Percentiles rank a stretch among this genome's conserved stretches.
Conservation (phyloP, 2,888 invertebrate genomes). For the Arrhopalites spinosus region DNA sequence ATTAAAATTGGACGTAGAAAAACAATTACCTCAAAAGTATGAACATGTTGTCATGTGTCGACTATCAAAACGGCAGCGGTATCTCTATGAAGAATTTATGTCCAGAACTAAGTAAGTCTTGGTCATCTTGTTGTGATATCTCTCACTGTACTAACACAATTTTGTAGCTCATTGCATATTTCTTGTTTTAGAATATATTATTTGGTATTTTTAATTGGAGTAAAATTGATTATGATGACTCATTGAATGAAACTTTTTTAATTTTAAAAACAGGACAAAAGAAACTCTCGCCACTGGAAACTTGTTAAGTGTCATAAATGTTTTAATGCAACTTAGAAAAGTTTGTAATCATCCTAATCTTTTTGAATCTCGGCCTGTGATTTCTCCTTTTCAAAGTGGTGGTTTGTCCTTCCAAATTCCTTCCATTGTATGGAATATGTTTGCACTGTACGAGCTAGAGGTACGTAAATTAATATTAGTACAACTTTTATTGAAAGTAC, state of each 20-base stretch:
- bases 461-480: not conserved
- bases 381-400: constrained; percentile 90
- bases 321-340: constrained; percentile 95
- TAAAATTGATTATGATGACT: no score
- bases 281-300: constrained; percentile 93
- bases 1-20: constrained; percentile 92
- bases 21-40: constrained; percentile 95
- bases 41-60: constrained; percentile 94
- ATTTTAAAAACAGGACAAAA: constrained; percentile 86
- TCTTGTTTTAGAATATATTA: not conserved
- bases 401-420: constrained; percentile 74
- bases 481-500: not conserved
- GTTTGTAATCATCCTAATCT: constrained; percentile 98
- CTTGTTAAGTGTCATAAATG: constrained; percentile 91
- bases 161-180: not conserved
- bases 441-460: constrained; percentile 59
- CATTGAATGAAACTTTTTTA: constrained; percentile 48
- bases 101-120: constrained; percentile 81
- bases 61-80: constrained; percentile 93
- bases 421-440: constrained; percentile 71
- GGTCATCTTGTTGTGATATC: not conserved
- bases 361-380: constrained; percentile 93
- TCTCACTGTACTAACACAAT: not conserved
- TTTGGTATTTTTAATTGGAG: constrained; percentile 1
- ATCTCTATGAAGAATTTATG: constrained; percentile 99